Evolutionary conservation across 1,140 invertebrate species (phyloP).

Genomic region (Trissolcus basalis): DNA sequence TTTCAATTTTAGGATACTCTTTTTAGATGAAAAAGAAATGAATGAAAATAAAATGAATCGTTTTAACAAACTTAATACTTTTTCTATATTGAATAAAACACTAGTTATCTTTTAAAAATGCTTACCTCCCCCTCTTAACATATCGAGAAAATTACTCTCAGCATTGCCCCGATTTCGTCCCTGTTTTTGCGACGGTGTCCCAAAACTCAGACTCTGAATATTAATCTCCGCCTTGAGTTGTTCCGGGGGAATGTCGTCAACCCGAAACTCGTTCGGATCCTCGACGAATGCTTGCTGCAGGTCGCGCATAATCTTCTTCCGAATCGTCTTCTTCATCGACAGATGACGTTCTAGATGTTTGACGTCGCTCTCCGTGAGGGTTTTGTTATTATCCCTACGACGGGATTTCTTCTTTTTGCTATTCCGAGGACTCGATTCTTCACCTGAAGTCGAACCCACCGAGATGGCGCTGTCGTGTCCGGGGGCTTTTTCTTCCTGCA

Average conservation of each 20-base stretch:
- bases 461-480: constrained; percentile 77
- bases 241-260: constrained; percentile 81
- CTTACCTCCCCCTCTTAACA: constrained; percentile 78
- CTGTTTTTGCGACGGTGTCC: constrained; percentile 71
- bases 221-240: constrained; percentile 82
- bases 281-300: constrained; percentile 85
- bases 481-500: constrained; percentile 67
- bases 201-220: constrained; percentile 81
- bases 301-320: constrained; percentile 90
- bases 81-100: constrained; percentile 8
- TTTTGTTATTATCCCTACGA: constrained; percentile 78
- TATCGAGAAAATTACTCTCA: constrained; percentile 83
- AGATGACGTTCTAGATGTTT: constrained; percentile 87
- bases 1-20: no score
- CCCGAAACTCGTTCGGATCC: constrained; percentile 83
- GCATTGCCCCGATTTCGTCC: constrained; percentile 76
- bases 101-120: not conserved
- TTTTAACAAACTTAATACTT: no score
- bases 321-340: constrained; percentile 91
- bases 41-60: no score
- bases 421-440: constrained; percentile 78
- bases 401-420: constrained; percentile 78
- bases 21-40: no score
- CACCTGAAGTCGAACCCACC: constrained; percentile 76
- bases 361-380: constrained; percentile 81